These are phyloP conservation scores for Asobara japonica DNA, from an alignment of 1,140 invertebrate genomes.

Conservation along the genomic window DNA sequence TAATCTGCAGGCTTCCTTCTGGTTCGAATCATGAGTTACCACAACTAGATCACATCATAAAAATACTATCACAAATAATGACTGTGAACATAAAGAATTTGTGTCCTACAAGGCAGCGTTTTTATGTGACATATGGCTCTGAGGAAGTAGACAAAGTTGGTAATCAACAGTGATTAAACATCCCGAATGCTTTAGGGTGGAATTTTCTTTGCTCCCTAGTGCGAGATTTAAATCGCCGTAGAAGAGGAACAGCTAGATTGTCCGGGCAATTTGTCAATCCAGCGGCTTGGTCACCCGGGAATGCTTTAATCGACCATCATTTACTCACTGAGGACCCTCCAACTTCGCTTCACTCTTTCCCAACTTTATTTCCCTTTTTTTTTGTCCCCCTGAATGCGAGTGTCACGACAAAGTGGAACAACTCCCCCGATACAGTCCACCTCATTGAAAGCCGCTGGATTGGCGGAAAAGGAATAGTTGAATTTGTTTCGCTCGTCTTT, in stretches of 20 bases:
- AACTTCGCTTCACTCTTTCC: conserved; percentile 20
- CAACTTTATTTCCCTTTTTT: conserved; percentile 1
- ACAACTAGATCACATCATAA: no score
- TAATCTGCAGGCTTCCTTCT: no score
- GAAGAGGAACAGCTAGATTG: conserved; percentile 57
- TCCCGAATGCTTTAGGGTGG: background rate
- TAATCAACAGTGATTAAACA: conserved; percentile 7
- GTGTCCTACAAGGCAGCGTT: no score
- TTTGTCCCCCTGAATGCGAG: conserved; percentile 15
- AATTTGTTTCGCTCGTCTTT: no score
- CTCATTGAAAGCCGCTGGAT: conserved; percentile 44
- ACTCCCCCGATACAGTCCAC: conserved; percentile 35
- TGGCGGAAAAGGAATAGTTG: conserved; percentile 40
- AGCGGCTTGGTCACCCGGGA: conserved; percentile 37
- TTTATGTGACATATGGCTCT: no score
- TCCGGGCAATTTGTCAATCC: conserved; percentile 61
- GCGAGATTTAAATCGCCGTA: conserved; percentile 22
- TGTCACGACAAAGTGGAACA: conserved; percentile 26
- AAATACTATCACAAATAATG: no score
- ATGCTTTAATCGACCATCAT: conserved; percentile 64
- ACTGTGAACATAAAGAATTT: no score
- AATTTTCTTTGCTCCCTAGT: conserved; percentile 20
- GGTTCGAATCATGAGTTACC: no score
- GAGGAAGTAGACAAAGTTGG: background rate
- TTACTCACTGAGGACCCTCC: conserved; percentile 50